Evolutionary conservation across 1,140 invertebrate species (phyloP).

Genomic region (Globodera rostochiensis): DNA sequence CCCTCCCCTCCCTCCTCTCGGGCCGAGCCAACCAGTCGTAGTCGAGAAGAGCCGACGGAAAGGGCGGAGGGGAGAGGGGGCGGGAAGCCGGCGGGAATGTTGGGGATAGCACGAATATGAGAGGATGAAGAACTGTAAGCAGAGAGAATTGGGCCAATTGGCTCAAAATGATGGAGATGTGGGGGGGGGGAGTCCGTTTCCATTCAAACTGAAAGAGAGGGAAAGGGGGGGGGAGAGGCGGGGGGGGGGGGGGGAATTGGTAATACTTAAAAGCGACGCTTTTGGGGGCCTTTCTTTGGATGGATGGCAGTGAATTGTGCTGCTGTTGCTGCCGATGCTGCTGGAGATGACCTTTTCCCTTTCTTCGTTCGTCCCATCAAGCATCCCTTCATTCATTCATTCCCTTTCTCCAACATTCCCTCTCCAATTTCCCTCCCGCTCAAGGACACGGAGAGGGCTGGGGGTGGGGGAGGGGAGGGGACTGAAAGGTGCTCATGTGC

Average conservation of each 20-base stretch:
- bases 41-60: background rate
- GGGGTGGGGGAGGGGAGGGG: no score
- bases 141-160: background rate
- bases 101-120: no score
- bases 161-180: background rate
- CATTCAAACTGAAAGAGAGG: background rate
- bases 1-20: no score
- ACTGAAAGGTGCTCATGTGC: background rate
- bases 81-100: no score
- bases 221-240: background rate
- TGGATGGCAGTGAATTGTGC: background rate
- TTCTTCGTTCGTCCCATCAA: background rate
- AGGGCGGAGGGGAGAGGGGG: background rate
- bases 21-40: background rate
- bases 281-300: background rate
- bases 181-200: background rate
- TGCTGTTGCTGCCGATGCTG: background rate
- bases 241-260: background rate
- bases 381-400: background rate
- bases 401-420: background rate
- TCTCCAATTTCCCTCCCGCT: background rate
- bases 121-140: background rate
- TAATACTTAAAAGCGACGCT: conserved; percentile 1
- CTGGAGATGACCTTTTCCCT: background rate
- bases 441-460: background rate